phyloP scores from a whole-genome alignment of 2,113 vertebrate genomes.

The Saguinus midas region DNA sequence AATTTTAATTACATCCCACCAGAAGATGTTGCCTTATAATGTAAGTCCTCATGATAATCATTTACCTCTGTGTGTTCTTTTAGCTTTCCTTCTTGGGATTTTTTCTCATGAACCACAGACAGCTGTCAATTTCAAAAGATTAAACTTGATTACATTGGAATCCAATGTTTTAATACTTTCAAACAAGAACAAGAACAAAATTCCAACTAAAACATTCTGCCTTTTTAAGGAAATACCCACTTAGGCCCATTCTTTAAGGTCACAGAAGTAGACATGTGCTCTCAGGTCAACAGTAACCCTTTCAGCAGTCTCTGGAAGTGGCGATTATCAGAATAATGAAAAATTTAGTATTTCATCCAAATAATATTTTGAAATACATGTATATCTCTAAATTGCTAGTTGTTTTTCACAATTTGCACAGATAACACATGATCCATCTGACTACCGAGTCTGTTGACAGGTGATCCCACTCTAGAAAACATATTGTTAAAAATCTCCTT shows the following conservation, averaged over 20 bases:
- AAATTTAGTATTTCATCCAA: background rate
- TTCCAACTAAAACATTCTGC: background rate
- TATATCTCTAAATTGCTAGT: background rate
- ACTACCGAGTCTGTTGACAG: background rate
- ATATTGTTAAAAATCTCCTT: background rate
- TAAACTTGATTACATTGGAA: slow-evolving; percentile 6
- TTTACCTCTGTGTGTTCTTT: slow-evolving; percentile 78
- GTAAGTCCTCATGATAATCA: background rate
- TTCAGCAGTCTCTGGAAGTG: background rate
- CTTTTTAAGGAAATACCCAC: background rate
- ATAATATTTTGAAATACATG: background rate
- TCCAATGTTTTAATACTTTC: background rate
- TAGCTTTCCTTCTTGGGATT: slow-evolving; percentile 63
- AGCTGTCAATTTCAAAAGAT: slow-evolving; percentile 74
- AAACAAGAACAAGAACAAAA: background rate
- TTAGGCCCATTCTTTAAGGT: background rate
- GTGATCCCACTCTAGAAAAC: background rate
- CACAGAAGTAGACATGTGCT: background rate
- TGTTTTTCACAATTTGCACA: background rate
- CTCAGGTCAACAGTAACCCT: background rate
- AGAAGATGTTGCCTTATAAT: background rate
- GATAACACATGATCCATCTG: background rate
- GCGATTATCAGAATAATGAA: background rate
- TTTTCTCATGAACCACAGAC: slow-evolving; percentile 60
- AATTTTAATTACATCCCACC: background rate